These are phyloP conservation scores for Magallana nippona DNA, from an alignment of 2,888 invertebrate species.

Conservation along the genomic window DNA sequence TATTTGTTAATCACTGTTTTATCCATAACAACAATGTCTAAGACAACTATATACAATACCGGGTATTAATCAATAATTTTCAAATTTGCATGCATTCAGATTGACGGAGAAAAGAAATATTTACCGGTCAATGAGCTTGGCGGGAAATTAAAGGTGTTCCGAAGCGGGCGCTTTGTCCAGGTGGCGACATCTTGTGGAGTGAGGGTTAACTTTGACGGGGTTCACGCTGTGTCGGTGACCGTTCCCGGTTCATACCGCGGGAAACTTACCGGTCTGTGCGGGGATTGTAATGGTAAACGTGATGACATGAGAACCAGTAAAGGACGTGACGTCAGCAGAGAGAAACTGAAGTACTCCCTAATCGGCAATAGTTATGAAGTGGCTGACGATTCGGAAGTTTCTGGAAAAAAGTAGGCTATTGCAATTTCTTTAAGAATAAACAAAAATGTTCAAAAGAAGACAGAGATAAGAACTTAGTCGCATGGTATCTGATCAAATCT, in stretches of 20 bases:
- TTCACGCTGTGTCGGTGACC: slow-evolving; percentile 51
- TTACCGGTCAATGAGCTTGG: slow-evolving; percentile 35
- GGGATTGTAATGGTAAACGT: slow-evolving; percentile 60
- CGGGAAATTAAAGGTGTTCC: slow-evolving; percentile 41
- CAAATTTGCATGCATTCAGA: background rate
- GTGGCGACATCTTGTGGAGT: slow-evolving; percentile 56
- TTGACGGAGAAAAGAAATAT: slow-evolving; percentile 37
- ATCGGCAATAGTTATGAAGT: slow-evolving; percentile 47
- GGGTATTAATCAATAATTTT: no score
- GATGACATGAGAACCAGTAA: slow-evolving; percentile 54
- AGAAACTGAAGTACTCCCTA: slow-evolving; percentile 37
- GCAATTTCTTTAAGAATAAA: background rate
- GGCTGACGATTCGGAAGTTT: background rate
- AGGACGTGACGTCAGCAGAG: slow-evolving; percentile 40
- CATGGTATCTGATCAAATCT: no score
- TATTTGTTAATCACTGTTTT: no score
- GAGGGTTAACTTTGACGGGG: slow-evolving; percentile 59
- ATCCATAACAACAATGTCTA: no score
- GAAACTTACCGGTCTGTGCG: slow-evolving; percentile 61
- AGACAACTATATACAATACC: no score
- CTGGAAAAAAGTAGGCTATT: slow-evolving; percentile 2
- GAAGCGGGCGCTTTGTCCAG: slow-evolving; percentile 43
- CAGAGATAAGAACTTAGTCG: no score
- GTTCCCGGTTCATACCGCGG: slow-evolving; percentile 51
- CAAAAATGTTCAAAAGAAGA: no score